A percentile compares a stretch with the other conserved stretches of the same genome.
These are phyloP conservation scores for Alectoris magna DNA, from an alignment of 2,797 vertebrate species.

Conservation along the genomic window DNA sequence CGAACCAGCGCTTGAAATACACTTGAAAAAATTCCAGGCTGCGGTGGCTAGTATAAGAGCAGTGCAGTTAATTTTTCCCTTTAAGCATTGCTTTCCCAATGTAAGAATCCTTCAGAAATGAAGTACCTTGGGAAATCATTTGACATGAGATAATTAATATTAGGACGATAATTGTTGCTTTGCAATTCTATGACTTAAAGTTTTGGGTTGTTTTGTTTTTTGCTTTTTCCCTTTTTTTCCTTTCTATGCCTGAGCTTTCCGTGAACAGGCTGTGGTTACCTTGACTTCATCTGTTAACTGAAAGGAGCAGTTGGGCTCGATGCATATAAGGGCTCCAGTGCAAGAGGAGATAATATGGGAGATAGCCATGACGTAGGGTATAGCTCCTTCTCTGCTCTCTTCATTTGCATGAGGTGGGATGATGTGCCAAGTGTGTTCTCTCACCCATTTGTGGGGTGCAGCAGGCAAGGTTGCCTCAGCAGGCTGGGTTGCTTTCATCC, in stretches of 20 bases:
- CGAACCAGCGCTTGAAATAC: conserved; percentile 29
- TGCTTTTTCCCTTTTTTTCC: background rate
- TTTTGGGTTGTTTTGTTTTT: background rate
- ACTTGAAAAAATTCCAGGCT: conserved; percentile 28
- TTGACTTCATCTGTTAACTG: conserved; percentile 26
- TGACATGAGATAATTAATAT: conserved; percentile 25
- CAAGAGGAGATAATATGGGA: background rate
- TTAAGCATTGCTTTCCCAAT: background rate
- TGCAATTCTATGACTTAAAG: background rate
- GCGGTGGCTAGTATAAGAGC: background rate
- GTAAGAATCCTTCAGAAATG: conserved; percentile 10
- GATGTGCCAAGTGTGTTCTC: background rate
- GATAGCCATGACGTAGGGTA: background rate
- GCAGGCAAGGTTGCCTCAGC: background rate
- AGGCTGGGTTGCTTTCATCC: background rate
- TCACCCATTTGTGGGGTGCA: background rate
- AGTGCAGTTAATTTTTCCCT: background rate
- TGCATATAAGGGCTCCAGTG: background rate
- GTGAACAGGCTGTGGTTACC: background rate
- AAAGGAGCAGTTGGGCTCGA: background rate
- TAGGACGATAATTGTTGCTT: background rate
- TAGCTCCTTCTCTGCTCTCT: background rate
- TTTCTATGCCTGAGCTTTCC: background rate
- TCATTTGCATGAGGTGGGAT: background rate
- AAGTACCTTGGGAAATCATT: conserved; percentile 17